Base-by-base conservation (phyloP, 2,888 invertebrate species). In the Chelonus formosanus region DNA sequence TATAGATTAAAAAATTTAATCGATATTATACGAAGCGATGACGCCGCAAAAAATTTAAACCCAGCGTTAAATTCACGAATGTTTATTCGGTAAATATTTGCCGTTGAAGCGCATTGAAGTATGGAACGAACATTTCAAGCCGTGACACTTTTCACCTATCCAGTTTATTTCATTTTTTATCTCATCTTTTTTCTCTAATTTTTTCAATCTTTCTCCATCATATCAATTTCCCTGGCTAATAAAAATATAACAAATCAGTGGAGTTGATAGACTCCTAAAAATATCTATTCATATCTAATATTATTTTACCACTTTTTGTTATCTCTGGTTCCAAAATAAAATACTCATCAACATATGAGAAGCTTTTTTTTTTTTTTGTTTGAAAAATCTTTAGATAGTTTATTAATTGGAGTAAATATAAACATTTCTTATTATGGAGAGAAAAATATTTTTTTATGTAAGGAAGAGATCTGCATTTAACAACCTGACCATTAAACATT, bases 401-500 rank as follows among this genome's bases (percentile, higher is more conserved):
- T 20, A 20, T 20, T 20, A 20, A 20, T 20, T 20, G 20, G 20
- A 20, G 2, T 20, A 20, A 20, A 20, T 20, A 20, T 20, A 20
- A 20, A 20, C 20, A 20, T 20, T 20, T 44, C 7, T 20, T 2
- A 20, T 57, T 52, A 54, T 58, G 32, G 34, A 35, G 36, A 8
- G 34, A 5, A 61, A 58, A 59, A 65, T 54, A 20, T 1, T 20
- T 20, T 20, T 20, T 20, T 20, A 20, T 20, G 20, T 62, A 55
- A 68, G 70, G 71, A 74, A 75, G 75, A 73, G 73, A 68, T 72
- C 77, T 80, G 79, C 76, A 76, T 81, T 82, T 82, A 82, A 81
- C 80, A 80, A 76, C 75, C 75, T 57, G 47, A 53, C 78, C 80
- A 79, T 83, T 79, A 81, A 82, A 82, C 79, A 81, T 81, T 80